A percentile compares a stretch with the other conserved stretches of the same genome.
phyloP scores from a whole-genome alignment of 2,113 vertebrate species.

The Hylia prasina region DNA sequence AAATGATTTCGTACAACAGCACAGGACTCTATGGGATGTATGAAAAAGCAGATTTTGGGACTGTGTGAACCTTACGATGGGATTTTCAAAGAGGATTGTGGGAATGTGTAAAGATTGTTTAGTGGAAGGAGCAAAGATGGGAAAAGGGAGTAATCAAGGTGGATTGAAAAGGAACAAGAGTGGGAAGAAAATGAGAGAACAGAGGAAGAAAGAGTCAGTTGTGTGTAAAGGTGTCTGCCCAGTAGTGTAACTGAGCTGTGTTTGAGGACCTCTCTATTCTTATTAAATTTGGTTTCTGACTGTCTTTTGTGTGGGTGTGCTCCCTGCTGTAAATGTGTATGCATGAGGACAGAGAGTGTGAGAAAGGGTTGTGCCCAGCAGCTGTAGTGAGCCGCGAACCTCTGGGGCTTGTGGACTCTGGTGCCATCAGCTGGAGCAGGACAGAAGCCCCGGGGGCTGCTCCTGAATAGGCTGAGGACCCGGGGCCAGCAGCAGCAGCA shows the following conservation, averaged over 20 bases:
- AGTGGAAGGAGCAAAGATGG: neutral
- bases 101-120: neutral
- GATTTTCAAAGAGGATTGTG: neutral
- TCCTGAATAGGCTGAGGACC: neutral
- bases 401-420: neutral
- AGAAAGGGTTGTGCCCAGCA: neutral
- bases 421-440: neutral
- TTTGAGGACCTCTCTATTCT: neutral
- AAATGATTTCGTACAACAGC: neutral
- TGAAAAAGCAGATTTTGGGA: neutral
- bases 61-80: neutral
- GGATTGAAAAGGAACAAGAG: fast-evolving
- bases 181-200: neutral
- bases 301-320: neutral
- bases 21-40: neutral
- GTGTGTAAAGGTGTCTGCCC: neutral
- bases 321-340: neutral
- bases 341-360: neutral
- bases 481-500: neutral
- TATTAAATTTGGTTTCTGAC: neutral
- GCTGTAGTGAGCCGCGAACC: neutral
- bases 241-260: neutral
- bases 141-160: neutral
- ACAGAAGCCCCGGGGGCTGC: neutral
- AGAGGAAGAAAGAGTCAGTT: neutral